phyloP scores from a whole-genome alignment of 2,888 invertebrate species.

The Ctena decussata region DNA sequence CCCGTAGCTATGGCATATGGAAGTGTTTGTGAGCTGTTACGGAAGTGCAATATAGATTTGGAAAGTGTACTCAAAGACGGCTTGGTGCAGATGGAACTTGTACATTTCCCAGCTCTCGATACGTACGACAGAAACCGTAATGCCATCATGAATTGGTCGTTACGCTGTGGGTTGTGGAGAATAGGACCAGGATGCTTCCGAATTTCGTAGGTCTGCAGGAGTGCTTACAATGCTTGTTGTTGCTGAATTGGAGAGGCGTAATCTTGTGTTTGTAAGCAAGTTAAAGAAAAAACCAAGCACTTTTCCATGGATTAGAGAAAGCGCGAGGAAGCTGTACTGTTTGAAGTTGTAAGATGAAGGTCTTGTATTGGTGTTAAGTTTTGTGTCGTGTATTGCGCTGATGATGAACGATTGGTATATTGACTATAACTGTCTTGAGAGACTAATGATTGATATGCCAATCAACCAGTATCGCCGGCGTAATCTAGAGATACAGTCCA shows the following conservation, averaged over 20 bases:
- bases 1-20: slow-evolving; percentile 2
- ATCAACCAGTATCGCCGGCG: slow-evolving; percentile 19
- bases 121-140: slow-evolving; percentile 11
- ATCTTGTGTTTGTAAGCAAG: slow-evolving; percentile 41
- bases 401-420: slow-evolving; percentile 52
- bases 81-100: slow-evolving; percentile 13
- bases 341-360: slow-evolving; percentile 32
- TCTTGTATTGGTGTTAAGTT: slow-evolving; percentile 18
- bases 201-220: slow-evolving; percentile 3
- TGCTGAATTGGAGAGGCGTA: slow-evolving; percentile 42
- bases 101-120: slow-evolving; percentile 24
- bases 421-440: slow-evolving; percentile 22
- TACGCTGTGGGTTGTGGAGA: slow-evolving; percentile 31
- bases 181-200: slow-evolving; percentile 6
- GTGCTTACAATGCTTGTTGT: slow-evolving; percentile 24
- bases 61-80: slow-evolving; percentile 17
- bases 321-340: slow-evolving; percentile 25
- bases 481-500: slow-evolving; percentile 36
- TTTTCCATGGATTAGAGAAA: slow-evolving; percentile 31
- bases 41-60: neutral
- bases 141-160: slow-evolving; percentile 26
- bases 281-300: slow-evolving; percentile 27
- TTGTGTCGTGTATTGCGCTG: slow-evolving; percentile 42
- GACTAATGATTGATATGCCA: slow-evolving; percentile 14
- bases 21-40: slow-evolving; percentile 3